Base-by-base conservation (phyloP, 2,888 invertebrate genomes). In the Listrodromus nycthemerus region DNA sequence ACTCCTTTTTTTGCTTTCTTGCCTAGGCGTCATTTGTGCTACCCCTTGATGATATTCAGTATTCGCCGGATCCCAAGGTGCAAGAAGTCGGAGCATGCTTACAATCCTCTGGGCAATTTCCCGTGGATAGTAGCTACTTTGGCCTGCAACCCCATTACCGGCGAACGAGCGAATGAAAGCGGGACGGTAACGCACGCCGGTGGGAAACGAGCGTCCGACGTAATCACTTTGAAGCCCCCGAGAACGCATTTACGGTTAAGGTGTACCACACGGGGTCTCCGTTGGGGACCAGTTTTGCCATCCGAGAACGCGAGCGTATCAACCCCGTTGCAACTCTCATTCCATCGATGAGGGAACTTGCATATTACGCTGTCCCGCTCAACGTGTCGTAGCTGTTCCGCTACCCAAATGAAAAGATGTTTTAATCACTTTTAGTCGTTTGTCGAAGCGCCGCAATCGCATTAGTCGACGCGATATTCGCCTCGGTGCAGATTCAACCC, bases 191-290 rank as follows among this genome's bases (percentile, higher is more conserved):
- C 48, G 50, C 37, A 37, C 65, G 37, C 75, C 41, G 41, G 41
- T 45, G 37, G 52, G 50, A 71, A 73, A 63, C 63, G 65, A 19
- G 77, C 83, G 82, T 83, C 77, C 76, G 58, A 70, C 77, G 74
- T 85, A 86, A 86, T 85, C 81, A 85, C 85, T 84, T 85, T 78
- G 80, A 70, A 86, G 84, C 77, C 82, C 85, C 84, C 70, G 80
- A 80, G 80, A 77, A 84, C 82, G 58, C 83, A 78, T 83, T 85
- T 80, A 86, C 70, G 85, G 82, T 77, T 81, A 81, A 81, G 78
- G 75, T 81, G 70, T 81, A 75, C 37, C 61, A n/a, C 77, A 63
- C 37, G 48, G 8, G 24, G 13, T 69, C 69, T 69, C 80, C 83
- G 27, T 33, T 30, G 58, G 74, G 78, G 79, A 78, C 50, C 63